Conservation (phyloP, 2,113 vertebrate genomes). For the Salvator merianae region DNA sequence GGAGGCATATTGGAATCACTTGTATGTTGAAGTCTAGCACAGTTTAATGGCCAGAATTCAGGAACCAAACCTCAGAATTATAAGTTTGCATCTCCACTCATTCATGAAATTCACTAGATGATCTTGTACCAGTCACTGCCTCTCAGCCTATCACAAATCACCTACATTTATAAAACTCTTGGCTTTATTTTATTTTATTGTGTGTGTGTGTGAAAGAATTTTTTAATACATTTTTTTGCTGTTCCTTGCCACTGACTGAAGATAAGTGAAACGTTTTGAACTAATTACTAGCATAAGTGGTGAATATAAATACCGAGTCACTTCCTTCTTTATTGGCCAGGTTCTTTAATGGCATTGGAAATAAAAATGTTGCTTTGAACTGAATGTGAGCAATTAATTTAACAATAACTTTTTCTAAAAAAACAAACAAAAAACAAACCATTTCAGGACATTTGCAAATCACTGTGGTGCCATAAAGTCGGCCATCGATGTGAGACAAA, state of each 20-base stretch:
- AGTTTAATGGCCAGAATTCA: too few species aligned
- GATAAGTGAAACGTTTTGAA: not conserved
- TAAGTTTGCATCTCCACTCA: too few species aligned
- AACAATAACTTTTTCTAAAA: not conserved
- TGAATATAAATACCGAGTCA: not conserved
- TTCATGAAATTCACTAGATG: too few species aligned
- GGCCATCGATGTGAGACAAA: conserved; percentile 97
- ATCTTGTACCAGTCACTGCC: too few species aligned
- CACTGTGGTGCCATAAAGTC: conserved; percentile 93
- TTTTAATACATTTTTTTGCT: not conserved
- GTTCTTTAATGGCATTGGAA: conserved; percentile 5
- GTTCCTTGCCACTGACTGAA: not conserved
- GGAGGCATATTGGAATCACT: too few species aligned
- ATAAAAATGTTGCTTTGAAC: not conserved
- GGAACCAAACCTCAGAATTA: too few species aligned
- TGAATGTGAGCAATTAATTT: conserved; percentile 8
- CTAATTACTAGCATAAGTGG: not conserved
- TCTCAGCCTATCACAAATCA: too few species aligned
- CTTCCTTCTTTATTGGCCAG: conserved; percentile 4
- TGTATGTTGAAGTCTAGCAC: too few species aligned
- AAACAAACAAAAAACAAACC: too few species aligned
- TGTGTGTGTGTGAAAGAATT: too few species aligned
- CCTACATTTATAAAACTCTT: not conserved
- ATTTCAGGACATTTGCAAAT: conserved; percentile 96
- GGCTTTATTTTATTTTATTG: too few species aligned